Evolutionary conservation across 2,797 vertebrate species (phyloP), one percentile per base, ranked within the genome.

Genomic region (Epinephelus coioides): DNA sequence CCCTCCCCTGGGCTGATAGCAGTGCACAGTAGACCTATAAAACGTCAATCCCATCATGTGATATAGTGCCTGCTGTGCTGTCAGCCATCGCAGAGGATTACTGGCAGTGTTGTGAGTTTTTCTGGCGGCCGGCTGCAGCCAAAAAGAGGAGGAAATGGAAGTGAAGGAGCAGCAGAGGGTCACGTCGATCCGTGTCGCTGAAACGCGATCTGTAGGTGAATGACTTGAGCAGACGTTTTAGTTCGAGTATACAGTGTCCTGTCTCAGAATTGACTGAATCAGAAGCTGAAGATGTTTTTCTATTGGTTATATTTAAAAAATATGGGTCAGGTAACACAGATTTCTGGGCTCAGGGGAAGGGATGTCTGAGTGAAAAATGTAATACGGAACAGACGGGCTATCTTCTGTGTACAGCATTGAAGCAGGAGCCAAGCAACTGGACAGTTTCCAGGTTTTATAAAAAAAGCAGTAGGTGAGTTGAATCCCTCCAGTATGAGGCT

Each of bases 41-140:
- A 93, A 85, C 65, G 69, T 86, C 50, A 23, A 59, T 82, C 79
- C 79, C 84, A 65, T 60, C 46, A 51, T 77, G 81, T 85, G 87
- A 90, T 91, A 75, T 82, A 86, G 89, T 69, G 83, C 85, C 83
- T 40, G 87, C 90, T 87, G 89, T 70, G 81, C 84, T 91, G 83
- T 89, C 90, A 86, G 79, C 83, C 87, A 83, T 88, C 80, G 75
- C 84, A 60, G 59, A 73, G 78, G 83, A 88, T 90, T 90, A 86
- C 86, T 86, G 86, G 85, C 82, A 82, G 73, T 18, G 79, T 77
- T 82, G 62, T 27, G 79, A 79, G 79, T 79, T 86, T 30, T 83
- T 85, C 86, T 86, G 81, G 72, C 0, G 8, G 64, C 68, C 4
- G 30, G 66, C 73, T 85, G 63, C 57, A 76, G 83, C 83, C 83